Evolutionary conservation across 2,113 vertebrate genomes (phyloP), one percentile per base, ranked within the genome.

Genomic region (Micronycteris hirsuta): DNA sequence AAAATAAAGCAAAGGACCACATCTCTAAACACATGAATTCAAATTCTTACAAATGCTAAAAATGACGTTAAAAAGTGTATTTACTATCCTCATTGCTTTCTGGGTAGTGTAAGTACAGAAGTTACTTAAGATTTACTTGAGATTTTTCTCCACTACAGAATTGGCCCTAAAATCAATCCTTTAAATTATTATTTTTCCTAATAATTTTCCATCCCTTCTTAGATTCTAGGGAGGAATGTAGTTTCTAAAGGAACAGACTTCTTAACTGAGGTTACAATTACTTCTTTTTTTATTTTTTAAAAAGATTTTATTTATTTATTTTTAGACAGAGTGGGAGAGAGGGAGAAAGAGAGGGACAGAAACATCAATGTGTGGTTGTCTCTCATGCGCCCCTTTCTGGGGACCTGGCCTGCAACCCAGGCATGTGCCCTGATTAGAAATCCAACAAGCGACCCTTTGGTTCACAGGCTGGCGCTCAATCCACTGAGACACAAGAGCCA

Each of bases 31-130:
- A 88, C 33, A 41, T 74, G 85, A 36, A 17, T 91, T 91, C 54
- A 93, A 93, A 92, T 65, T 49, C 43, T 90, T 73, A 80, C 3
- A 83, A 61, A 82, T 43, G 8, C n/a, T 89, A 89, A 92, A 85
- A 82, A 41, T 38, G 31, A 28, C 26, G 89, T 89, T 78, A 54
- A 26, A 67, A 91, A 56, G 85, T 95, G 33, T 86, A 54, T 10
- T 86, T 54, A 54, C 5, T 86, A 16, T 24, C 36, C 26, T 77
- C 45, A n/a, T 90, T 90, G 45, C 20, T 94, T 90, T 82, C 91
- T 84, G 20, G 67, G 22, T 54, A 74, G 4, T 47, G 1, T 45
- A 91, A 47, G 33, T 80, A 87, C 0, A 74, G 36, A 91, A 81
- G 20, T 58, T 84, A 90, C 20, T 56, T 54, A 54, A 54, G 52